Percentiles rank a stretch among this genome's conserved stretches.
Conservation (phyloP, 2,888 invertebrate genomes). For the Acanthosepion esculentum region DNA sequence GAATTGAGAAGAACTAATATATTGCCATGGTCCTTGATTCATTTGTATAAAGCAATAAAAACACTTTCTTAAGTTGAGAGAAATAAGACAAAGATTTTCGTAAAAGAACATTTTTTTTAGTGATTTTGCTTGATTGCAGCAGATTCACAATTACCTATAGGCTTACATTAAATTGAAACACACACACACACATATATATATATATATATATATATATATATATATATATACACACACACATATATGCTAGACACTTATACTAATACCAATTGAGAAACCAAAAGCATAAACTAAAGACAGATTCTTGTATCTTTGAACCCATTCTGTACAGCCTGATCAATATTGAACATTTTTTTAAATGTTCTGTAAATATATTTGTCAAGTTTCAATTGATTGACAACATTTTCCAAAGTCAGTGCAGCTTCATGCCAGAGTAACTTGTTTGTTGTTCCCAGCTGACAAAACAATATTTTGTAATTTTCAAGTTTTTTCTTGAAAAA, state of each 20-base stretch:
- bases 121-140: neutral
- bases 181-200: neutral
- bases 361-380: neutral
- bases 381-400: neutral
- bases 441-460: neutral
- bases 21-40: neutral
- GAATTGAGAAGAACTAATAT: neutral
- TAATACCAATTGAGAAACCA: neutral
- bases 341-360: neutral
- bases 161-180: neutral
- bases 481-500: neutral
- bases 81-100: neutral
- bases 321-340: neutral
- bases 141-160: constrained; percentile 33
- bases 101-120: neutral
- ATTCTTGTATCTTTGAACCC: neutral
- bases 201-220: too few relatives aligned
- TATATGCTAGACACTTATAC: neutral
- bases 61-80: neutral
- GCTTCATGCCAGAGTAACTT: neutral
- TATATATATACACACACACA: neutral
- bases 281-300: neutral
- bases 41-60: constrained; percentile 18
- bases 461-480: neutral
- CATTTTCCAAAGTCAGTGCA: constrained; percentile 33